These are phyloP conservation scores for Parotia lawesii DNA, from an alignment of 2,113 vertebrate species.

Conservation along the genomic window DNA sequence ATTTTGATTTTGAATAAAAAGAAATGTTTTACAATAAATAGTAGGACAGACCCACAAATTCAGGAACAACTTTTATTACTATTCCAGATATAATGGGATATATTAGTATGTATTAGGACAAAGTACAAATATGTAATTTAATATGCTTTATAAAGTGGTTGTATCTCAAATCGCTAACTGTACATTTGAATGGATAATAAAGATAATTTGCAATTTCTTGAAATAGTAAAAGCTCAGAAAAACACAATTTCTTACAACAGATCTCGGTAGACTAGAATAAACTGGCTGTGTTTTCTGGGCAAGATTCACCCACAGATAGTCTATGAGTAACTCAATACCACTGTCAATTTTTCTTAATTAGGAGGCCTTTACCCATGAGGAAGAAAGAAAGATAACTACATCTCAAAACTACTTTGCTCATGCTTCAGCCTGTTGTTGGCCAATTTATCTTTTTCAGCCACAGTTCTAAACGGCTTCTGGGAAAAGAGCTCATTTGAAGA, in stretches of 20 bases:
- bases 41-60: neutral
- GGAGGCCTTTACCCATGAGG: neutral
- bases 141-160: neutral
- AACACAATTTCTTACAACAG: neutral
- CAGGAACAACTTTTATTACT: neutral
- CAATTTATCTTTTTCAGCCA: neutral
- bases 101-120: neutral
- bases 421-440: neutral
- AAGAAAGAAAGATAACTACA: neutral
- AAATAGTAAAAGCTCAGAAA: neutral
- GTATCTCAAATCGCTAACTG: neutral
- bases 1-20: neutral
- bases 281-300: neutral
- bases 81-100: neutral
- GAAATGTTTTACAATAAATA: neutral
- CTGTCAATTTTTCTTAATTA: neutral
- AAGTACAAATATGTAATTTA: neutral
- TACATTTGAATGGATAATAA: neutral
- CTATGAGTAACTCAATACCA: neutral
- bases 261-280: neutral
- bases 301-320: neutral
- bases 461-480: neutral
- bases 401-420: neutral
- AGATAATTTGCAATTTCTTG: neutral
- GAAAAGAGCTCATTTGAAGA: neutral